Evolutionary conservation across 2,797 vertebrate genomes (phyloP).

Genomic region (Sebastes itinus): DNA sequence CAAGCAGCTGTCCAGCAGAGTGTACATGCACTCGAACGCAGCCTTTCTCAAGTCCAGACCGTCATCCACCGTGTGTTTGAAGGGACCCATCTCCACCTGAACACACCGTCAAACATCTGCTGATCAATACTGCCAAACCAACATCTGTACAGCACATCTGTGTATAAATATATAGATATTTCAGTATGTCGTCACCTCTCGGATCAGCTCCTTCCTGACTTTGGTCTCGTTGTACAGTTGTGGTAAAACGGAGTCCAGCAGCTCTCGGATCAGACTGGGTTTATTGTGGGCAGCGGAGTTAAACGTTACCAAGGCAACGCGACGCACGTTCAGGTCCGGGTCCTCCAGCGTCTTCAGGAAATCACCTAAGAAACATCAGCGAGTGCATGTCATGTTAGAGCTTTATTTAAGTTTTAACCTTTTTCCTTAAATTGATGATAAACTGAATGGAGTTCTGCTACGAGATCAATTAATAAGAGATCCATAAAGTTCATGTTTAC

Average conservation of each 20-base stretch:
- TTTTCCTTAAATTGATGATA: too few relatives aligned
- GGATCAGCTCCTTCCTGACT: slow-evolving; percentile 92
- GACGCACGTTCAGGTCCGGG: slow-evolving; percentile 91
- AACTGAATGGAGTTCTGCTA: too few relatives aligned
- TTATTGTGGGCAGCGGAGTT: slow-evolving; percentile 98
- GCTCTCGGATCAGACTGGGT: slow-evolving; percentile 89
- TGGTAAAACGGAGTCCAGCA: slow-evolving; percentile 85
- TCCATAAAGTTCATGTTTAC: slow-evolving; percentile 64
- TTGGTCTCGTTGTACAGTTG: slow-evolving; percentile 94
- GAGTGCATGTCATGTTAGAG: too few relatives aligned
- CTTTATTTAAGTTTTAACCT: too few relatives aligned
- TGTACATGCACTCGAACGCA: slow-evolving; percentile 98
- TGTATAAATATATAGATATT: not conserved
- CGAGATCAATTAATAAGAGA: rapidly evolving
- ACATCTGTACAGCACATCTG: not conserved
- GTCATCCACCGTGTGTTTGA: slow-evolving; percentile 97
- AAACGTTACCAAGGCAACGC: slow-evolving; percentile 94
- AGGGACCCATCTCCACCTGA: slow-evolving; percentile 98
- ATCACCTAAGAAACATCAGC: slow-evolving; percentile 82
- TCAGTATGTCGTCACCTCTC: slow-evolving; percentile 84
- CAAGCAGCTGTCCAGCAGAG: slow-evolving; percentile 93
- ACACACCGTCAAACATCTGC: not conserved
- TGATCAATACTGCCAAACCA: not conserved
- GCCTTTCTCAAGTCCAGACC: slow-evolving; percentile 95
- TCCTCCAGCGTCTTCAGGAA: slow-evolving; percentile 95